Evolutionary conservation across 2,113 vertebrate genomes (phyloP), one percentile per base, ranked within the genome.

Genomic region (Microcebus lehilahytsara): DNA sequence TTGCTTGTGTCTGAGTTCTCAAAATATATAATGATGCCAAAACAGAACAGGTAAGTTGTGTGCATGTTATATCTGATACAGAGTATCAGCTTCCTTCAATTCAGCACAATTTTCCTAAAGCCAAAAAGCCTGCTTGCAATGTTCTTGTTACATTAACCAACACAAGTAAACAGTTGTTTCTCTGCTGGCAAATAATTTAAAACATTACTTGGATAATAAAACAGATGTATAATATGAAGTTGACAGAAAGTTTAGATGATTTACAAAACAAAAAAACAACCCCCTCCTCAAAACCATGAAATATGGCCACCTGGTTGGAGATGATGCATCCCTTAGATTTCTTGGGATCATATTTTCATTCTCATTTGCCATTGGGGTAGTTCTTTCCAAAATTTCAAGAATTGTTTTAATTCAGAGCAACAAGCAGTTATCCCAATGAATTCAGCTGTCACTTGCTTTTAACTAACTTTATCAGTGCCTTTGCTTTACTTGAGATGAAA

Each of bases 51-150:
- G 69, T 90, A 96, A 96, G 40, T 74, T 53, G 9, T 85, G 19
- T 94, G 62, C 22, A 37, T 93, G 67, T 93, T 96, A 96, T 92
- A 72, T 95, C 40, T 94, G 75, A 96, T 84, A 75, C 0, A 62
- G 6, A 42, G 16, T 85, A 40, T 95, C 64, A 96, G 72, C n/a
- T 64, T 77, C 25, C 13, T 96, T 93, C 53, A 93, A 32, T 95
- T 91, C 67, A 83, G 34, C 51, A 81, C 4, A 83, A 66, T 85
- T 96, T 58, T 37, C 23, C 49, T 81, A 89, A 96, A 95, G 91
- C 25, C 88, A 62, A 56, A 92, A 97, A 96, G 60, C 95, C 77
- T 53, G 7, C 34, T 51, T 34, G 11, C 6, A 14, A 37, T 72
- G 30, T 81, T 96, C 78, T 91, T 66, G 27, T 72, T 89, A 77